These are phyloP conservation scores for Trilocha varians DNA, from an alignment of 2,888 invertebrate species.

Conservation along the genomic window DNA sequence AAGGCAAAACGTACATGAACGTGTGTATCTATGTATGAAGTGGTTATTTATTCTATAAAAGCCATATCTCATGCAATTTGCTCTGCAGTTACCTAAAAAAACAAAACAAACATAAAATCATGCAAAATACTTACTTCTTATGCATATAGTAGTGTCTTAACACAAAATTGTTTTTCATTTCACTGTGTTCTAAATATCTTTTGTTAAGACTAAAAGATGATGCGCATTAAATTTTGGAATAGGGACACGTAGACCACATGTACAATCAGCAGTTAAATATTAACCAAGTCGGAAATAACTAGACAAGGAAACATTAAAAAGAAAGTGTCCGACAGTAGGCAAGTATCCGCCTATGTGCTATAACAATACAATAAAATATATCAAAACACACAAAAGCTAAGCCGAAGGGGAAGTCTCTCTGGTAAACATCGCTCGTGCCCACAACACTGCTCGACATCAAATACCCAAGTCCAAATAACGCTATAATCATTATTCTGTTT, in stretches of 20 bases:
- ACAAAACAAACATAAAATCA: slow-evolving; percentile 33
- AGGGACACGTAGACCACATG: not conserved
- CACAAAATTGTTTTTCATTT: not conserved
- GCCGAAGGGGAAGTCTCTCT: slow-evolving; percentile 38
- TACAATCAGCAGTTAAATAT: not conserved
- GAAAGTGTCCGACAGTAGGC: slow-evolving; percentile 18
- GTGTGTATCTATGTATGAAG: slow-evolving; percentile 44
- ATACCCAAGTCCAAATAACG: slow-evolving; percentile 52
- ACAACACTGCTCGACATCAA: slow-evolving; percentile 47
- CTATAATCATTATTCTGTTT: slow-evolving; percentile 1
- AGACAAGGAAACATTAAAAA: slow-evolving; percentile 24
- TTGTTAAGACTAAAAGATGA: not conserved
- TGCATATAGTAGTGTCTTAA: slow-evolving; percentile 5
- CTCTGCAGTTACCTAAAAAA: slow-evolving; percentile 59
- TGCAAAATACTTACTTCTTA: slow-evolving; percentile 26
- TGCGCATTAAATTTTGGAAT: not conserved
- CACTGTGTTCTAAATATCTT: not conserved
- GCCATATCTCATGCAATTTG: slow-evolving; percentile 59
- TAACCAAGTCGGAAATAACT: slow-evolving; percentile 30
- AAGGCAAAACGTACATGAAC: slow-evolving; percentile 55
- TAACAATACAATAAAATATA: slow-evolving; percentile 11
- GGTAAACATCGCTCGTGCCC: slow-evolving; percentile 50
- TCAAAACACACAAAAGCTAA: slow-evolving; percentile 49
- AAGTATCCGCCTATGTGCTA: slow-evolving; percentile 27
- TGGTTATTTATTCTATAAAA: slow-evolving; percentile 54